Percentiles rank a stretch among this genome's conserved stretches.
These are phyloP conservation scores for Acrossocheilus wenchowensis DNA, from an alignment of 2,797 vertebrate genomes.

Conservation along the genomic window DNA sequence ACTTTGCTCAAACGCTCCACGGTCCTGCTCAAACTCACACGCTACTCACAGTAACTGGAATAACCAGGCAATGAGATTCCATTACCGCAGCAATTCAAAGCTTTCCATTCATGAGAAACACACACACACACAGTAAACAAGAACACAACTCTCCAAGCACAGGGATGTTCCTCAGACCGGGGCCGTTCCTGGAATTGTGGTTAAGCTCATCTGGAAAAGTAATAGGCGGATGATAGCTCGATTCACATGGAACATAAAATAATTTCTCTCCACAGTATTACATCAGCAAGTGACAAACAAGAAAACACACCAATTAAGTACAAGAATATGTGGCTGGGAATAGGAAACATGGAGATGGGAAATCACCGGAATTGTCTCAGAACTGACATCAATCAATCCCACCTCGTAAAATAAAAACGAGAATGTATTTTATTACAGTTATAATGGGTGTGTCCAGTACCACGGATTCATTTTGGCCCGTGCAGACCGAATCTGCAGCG, in stretches of 20 bases:
- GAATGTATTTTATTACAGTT: slow-evolving; percentile 12
- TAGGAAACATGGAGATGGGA: background rate
- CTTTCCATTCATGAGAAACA: slow-evolving; percentile 27
- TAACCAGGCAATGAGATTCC: slow-evolving; percentile 25
- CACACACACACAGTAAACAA: slow-evolving; percentile 13
- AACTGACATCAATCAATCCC: slow-evolving; percentile 37
- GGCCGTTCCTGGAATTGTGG: slow-evolving; percentile 15
- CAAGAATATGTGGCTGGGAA: background rate
- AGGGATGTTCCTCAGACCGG: slow-evolving; percentile 15
- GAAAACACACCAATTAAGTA: slow-evolving; percentile 4
- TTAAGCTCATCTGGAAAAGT: slow-evolving; percentile 35
- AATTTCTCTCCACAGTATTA: slow-evolving; percentile 24
- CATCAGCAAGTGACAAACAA: slow-evolving; percentile 44
- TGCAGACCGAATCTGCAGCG: background rate
- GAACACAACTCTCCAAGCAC: background rate
- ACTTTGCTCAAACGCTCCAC: background rate
- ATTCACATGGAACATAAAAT: slow-evolving; percentile 38
- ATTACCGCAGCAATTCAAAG: slow-evolving; percentile 23
- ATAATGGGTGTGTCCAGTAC: background rate
- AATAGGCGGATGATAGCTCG: background rate
- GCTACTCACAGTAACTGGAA: slow-evolving; percentile 16
- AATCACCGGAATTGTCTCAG: background rate
- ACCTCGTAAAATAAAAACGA: slow-evolving; percentile 40
- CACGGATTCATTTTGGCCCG: background rate
- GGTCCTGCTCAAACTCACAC: background rate